Conservation (phyloP, 2,113 vertebrate species). For the Melanerpes formicivorus region DNA sequence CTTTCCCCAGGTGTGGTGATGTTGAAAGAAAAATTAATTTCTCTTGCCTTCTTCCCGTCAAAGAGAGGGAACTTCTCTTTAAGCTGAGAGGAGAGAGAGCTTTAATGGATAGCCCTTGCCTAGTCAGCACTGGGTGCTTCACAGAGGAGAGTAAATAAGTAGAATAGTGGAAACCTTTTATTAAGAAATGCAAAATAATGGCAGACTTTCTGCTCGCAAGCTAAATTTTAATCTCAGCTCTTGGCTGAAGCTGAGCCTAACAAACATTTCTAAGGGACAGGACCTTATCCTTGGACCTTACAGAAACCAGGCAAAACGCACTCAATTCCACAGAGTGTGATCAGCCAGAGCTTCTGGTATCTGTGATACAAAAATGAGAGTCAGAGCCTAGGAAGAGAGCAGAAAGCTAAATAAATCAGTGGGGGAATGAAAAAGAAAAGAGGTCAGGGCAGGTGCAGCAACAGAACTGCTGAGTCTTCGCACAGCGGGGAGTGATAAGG, state of each 20-base stretch:
- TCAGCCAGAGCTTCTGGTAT: not conserved
- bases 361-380: not conserved
- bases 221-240: constrained; percentile 37
- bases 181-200: constrained; percentile 53
- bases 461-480: constrained; percentile 55
- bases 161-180: constrained; percentile 40
- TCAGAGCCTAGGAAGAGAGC: not conserved
- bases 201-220: constrained; percentile 40
- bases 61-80: constrained; percentile 52
- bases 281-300: constrained; percentile 8
- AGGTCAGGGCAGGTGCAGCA: constrained; percentile 59
- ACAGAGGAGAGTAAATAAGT: constrained; percentile 42
- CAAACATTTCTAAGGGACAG: not conserved
- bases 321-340: not conserved
- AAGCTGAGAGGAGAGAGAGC: constrained; percentile 25
- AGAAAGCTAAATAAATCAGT: constrained; percentile 56
- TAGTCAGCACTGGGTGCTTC: constrained; percentile 61
- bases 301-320: not conserved
- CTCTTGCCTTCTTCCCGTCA: constrained; percentile 23
- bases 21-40: constrained; percentile 72
- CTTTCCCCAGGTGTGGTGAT: constrained; percentile 71
- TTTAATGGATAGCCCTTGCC: constrained; percentile 63
- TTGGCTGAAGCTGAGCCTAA: not conserved
- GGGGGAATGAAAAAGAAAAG: not conserved
- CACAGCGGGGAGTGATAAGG: not conserved